A percentile compares a stretch with the other conserved stretches of the same genome.
These are phyloP conservation scores for Elmis aenea DNA, from an alignment of 2,888 invertebrate species.

Conservation along the genomic window DNA sequence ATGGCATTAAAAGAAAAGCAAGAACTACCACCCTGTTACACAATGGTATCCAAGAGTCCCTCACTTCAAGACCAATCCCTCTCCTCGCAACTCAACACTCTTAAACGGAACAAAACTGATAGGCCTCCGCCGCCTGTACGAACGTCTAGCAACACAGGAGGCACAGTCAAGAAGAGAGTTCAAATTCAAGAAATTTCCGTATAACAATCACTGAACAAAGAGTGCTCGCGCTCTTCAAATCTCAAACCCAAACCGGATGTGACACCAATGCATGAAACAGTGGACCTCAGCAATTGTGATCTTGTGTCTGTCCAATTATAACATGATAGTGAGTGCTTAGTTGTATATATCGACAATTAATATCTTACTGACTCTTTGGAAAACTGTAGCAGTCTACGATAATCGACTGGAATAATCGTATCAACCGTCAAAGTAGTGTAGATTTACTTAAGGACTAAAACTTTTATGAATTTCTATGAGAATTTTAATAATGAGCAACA, in stretches of 20 bases:
- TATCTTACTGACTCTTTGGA: conserved; percentile 2
- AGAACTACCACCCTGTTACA: conserved; percentile 52
- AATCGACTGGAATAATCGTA: too few species aligned
- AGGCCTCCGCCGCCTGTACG: conserved; percentile 44
- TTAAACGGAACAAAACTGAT: conserved; percentile 32
- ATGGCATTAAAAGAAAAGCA: conserved; percentile 35
- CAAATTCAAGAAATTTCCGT: conserved; percentile 79
- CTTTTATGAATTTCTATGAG: too few species aligned
- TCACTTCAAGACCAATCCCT: conserved; percentile 34
- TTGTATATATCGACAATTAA: conserved; percentile 32
- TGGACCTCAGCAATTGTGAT: conserved; percentile 36
- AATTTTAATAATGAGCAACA: too few species aligned
- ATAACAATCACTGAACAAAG: conserved; percentile 49
- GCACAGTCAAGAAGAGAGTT: conserved; percentile 69
- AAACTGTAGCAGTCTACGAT: too few species aligned
- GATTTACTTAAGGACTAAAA: too few species aligned
- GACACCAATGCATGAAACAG: conserved; percentile 34
- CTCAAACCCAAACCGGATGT: conserved; percentile 28
- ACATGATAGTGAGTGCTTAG: conserved; percentile 33
- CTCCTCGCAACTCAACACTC: conserved; percentile 36
- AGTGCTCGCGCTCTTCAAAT: conserved; percentile 12
- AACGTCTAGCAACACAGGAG: conserved; percentile 46
- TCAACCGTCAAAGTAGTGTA: too few species aligned
- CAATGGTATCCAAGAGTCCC: conserved; percentile 45
- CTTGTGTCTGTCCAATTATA: conserved; percentile 44